Conservation (phyloP, 2,888 invertebrate species). For the Macrosoma leucophasiata region DNA sequence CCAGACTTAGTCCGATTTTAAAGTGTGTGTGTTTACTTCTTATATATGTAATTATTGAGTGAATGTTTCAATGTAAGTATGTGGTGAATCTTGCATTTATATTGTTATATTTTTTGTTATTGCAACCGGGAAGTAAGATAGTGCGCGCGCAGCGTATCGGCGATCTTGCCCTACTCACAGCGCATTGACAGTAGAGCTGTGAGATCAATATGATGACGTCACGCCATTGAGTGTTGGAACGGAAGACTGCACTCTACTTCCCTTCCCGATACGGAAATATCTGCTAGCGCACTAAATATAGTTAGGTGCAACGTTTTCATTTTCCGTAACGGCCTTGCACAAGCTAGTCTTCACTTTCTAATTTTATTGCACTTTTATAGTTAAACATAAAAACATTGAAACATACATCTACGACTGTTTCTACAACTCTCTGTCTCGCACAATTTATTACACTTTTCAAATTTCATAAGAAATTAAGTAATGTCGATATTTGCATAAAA, state of each 20-base stretch:
- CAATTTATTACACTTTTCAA: too few species aligned
- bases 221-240: slow-evolving; percentile 50
- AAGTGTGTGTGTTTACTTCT: not conserved
- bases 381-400: too few species aligned
- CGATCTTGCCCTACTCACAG: slow-evolving; percentile 36
- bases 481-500: too few species aligned
- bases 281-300: slow-evolving; percentile 13
- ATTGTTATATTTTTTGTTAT: not conserved
- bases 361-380: not conserved
- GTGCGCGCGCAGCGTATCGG: slow-evolving; percentile 41
- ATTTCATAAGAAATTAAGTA: too few species aligned
- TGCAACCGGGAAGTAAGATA: slow-evolving; percentile 1
- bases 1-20: slow-evolving; percentile 8
- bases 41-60: not conserved
- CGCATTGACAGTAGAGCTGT: slow-evolving; percentile 41
- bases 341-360: too few species aligned
- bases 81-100: slow-evolving; percentile 1
- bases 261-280: slow-evolving; percentile 35
- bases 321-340: slow-evolving; percentile 17
- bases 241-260: slow-evolving; percentile 34
- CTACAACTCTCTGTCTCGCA: too few species aligned
- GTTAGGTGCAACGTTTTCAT: slow-evolving; percentile 17
- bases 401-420: too few species aligned
- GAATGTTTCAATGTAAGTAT: not conserved
- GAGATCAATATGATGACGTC: slow-evolving; percentile 68